Evolutionary conservation across 2,113 vertebrate genomes (phyloP).

Genomic region (Zosterops borbonicus): DNA sequence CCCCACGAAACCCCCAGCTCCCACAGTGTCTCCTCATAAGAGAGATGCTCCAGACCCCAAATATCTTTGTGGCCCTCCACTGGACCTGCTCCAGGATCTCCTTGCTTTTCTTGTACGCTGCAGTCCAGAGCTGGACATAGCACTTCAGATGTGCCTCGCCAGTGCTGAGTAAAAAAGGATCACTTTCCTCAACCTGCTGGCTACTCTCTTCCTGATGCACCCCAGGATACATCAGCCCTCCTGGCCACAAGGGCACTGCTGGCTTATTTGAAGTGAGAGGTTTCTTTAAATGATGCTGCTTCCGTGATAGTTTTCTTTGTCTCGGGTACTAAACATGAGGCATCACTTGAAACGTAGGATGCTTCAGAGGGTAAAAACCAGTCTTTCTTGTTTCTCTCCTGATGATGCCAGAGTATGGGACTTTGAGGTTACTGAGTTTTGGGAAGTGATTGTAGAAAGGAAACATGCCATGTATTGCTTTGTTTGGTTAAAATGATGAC

Average conservation of each 20-base stretch:
- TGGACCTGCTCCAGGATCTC: background rate
- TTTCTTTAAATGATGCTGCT: background rate
- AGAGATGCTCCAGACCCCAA: background rate
- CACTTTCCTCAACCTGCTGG: background rate
- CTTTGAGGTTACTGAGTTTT: background rate
- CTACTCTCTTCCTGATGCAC: background rate
- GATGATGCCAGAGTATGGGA: background rate
- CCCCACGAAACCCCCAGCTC: background rate
- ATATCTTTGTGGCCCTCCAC: accelerated
- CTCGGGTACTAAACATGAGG: background rate
- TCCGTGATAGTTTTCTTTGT: background rate
- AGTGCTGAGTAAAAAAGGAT: background rate
- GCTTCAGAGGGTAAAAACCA: background rate
- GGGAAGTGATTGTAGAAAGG: background rate
- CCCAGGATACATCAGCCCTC: background rate
- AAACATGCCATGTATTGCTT: background rate
- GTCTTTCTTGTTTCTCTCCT: background rate
- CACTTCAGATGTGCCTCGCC: background rate
- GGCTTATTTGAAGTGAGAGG: background rate
- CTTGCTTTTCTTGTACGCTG: too few species aligned
- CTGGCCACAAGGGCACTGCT: background rate
- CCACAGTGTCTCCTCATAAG: background rate
- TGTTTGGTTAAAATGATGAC: background rate
- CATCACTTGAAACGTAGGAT: background rate
- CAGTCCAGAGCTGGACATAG: background rate